Conservation (phyloP, 2,797 vertebrate genomes). For the Sciurus carolinensis region DNA sequence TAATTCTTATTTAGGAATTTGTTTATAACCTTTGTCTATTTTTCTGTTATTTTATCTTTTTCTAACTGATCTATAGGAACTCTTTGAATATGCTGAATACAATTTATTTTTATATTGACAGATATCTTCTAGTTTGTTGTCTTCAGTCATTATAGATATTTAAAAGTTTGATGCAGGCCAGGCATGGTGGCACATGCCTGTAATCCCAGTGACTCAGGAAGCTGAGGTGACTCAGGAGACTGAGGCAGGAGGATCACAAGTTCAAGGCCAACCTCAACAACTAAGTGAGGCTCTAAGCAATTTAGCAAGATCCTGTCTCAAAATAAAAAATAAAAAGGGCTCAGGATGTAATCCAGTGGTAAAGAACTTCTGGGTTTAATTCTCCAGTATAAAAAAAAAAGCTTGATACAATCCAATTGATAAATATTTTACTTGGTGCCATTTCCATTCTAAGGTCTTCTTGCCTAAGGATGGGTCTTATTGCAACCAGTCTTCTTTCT, state of each 20-base stretch:
- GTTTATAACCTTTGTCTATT: not conserved
- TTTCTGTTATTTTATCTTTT: constrained; percentile 15
- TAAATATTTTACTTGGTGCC: not conserved
- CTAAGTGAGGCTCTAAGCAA: too few species aligned
- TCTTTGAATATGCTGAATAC: not conserved
- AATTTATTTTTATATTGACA: not conserved
- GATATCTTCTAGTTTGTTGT: not conserved
- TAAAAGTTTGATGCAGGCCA: not conserved
- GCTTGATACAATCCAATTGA: not conserved
- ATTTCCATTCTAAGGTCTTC: not conserved
- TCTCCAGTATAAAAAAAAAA: not conserved
- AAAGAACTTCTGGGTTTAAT: too few species aligned
- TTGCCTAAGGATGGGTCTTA: not conserved
- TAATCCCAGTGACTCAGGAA: too few species aligned
- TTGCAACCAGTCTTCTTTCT: not conserved
- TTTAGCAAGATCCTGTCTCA: too few species aligned
- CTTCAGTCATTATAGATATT: not conserved
- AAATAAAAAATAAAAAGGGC: too few species aligned
- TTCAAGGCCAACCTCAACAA: too few species aligned
- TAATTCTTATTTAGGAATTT: not conserved
- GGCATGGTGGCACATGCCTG: too few species aligned
- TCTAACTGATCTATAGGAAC: not conserved
- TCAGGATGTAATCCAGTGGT: too few species aligned
- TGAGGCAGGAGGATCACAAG: too few species aligned
- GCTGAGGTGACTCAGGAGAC: too few species aligned